Evolutionary conservation across 2,888 invertebrate species (phyloP).

Genomic region (Himalopsyche tibetana): DNA sequence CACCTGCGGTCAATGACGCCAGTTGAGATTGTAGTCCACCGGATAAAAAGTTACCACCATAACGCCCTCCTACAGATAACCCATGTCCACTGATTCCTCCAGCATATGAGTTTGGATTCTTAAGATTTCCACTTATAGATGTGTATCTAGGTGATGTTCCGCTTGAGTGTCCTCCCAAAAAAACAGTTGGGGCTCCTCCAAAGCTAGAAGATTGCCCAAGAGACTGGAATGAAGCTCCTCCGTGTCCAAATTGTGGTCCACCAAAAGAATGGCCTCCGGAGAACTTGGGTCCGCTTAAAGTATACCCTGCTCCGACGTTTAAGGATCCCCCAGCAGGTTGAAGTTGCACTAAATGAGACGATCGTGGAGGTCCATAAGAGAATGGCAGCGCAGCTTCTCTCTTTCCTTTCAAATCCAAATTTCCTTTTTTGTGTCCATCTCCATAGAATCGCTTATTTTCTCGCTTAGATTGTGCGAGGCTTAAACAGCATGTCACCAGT

Average conservation of each 20-base stretch:
- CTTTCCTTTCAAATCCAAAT: slow-evolving; percentile 60
- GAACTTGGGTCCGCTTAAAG: slow-evolving; percentile 60
- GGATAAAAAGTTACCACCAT: neutral
- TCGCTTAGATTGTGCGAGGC: slow-evolving; percentile 51
- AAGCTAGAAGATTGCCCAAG: slow-evolving; percentile 46
- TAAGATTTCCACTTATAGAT: slow-evolving; percentile 50
- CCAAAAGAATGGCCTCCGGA: slow-evolving; percentile 53
- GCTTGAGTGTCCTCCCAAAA: slow-evolving; percentile 44
- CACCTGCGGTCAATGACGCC: neutral
- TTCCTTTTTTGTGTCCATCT: slow-evolving; percentile 50
- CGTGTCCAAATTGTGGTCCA: slow-evolving; percentile 43
- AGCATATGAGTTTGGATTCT: slow-evolving; percentile 43
- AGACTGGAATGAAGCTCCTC: slow-evolving; percentile 48
- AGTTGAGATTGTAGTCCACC: slow-evolving; percentile 21
- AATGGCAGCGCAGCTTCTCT: slow-evolving; percentile 59
- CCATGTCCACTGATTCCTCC: slow-evolving; percentile 45
- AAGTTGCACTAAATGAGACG: slow-evolving; percentile 51
- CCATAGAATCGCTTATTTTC: slow-evolving; percentile 48
- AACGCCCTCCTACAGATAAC: slow-evolving; percentile 42
- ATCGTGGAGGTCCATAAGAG: slow-evolving; percentile 56
- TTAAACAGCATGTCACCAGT: slow-evolving; percentile 50
- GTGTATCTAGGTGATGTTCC: slow-evolving; percentile 56
- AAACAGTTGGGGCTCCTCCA: slow-evolving; percentile 47
- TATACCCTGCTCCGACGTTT: slow-evolving; percentile 61
- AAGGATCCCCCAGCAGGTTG: slow-evolving; percentile 54